Evolutionary conservation across 1,140 invertebrate genomes (phyloP), one percentile per base, ranked within the genome.

Genomic region (Mamestra configurata): DNA sequence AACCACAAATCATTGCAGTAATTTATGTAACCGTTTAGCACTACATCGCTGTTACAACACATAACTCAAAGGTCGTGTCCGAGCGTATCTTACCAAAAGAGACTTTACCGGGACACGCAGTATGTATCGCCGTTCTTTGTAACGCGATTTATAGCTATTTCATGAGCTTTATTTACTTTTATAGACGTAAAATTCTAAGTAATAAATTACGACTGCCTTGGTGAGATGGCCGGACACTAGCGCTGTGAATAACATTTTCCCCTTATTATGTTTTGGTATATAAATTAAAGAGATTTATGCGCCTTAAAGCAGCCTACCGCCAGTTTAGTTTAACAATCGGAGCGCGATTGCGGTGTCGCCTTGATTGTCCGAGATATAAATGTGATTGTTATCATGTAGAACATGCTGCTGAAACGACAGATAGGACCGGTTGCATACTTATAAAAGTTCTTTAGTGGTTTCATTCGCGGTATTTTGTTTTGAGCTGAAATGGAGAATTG

Each of bases 81-180:
- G 64, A 70, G 40, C 31, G 75, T 86, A 77, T 84, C 76, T 85
- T 75, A 84, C 82, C 81, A 84, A 86, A 83, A 84, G 83, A 80
- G 68, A 71, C 82, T 85, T 87, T 85, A 81, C 81, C 68, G 79
- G 75, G 57, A 72, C 82, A 85, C 76, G 79, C 78, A 77, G 80
- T 78, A 77, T 84, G 83, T 91, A 90, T 86, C 81, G 84, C 83
- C 86, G 86, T 88, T 91, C 90, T 90, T 89, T 90, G 89, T 90
- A 88, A 76, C 77, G 86, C 75, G 87, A 93, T 92, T 92, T 92
- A 93, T 94, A 81, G 88, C 88, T 90, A 87, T 90, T 93, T 92
- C 89, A 91, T 91, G 88, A 90, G 85, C 86, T 93, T 93, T 94
- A 93, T 94, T 93, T 93, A 94, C 89, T 93, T 93, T 94, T 93